phyloP scores from a whole-genome alignment of 2,888 invertebrate genomes.

The Lissocephala sabroskyi region DNA sequence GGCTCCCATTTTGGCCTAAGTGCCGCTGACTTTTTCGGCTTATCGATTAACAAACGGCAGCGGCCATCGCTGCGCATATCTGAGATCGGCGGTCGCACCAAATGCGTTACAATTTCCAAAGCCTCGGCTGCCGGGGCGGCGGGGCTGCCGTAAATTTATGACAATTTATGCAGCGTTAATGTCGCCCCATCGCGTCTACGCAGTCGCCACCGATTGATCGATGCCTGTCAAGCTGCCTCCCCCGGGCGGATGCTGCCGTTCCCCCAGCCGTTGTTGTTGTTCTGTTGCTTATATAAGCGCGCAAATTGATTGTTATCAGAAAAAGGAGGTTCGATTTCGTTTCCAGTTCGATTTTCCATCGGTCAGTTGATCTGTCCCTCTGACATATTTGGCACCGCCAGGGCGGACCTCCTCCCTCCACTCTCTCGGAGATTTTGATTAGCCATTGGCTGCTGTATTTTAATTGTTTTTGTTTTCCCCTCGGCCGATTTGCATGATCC shows the following conservation, averaged over 20 bases:
- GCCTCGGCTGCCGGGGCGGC: not conserved
- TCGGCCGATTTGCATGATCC: slow-evolving; percentile 49
- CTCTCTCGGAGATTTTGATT: slow-evolving; percentile 34
- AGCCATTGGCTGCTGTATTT: slow-evolving; percentile 51
- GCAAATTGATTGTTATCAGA: slow-evolving; percentile 45
- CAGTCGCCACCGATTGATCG: slow-evolving; percentile 38
- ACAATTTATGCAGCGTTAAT: slow-evolving; percentile 71
- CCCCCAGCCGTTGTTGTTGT: too few species aligned
- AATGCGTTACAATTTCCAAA: slow-evolving; percentile 8
- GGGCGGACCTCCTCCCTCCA: not conserved
- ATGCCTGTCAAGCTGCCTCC: slow-evolving; percentile 45
- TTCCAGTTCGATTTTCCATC: not conserved
- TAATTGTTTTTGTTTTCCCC: slow-evolving; percentile 49
- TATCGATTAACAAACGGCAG: slow-evolving; percentile 38
- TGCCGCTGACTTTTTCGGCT: slow-evolving; percentile 53
- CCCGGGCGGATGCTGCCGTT: slow-evolving; percentile 42
- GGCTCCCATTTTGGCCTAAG: slow-evolving; percentile 50
- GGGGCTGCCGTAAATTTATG: slow-evolving; percentile 61
- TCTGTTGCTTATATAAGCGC: slow-evolving; percentile 53
- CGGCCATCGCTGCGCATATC: slow-evolving; percentile 28
- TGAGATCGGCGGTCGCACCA: slow-evolving; percentile 26
- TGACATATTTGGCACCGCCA: slow-evolving; percentile 55
- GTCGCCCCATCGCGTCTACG: slow-evolving; percentile 44
- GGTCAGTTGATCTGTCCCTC: not conserved
- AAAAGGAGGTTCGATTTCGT: not conserved